Percentiles rank a stretch among this genome's conserved stretches.
Evolutionary conservation across 2,113 vertebrate genomes (phyloP).

Genomic region (Chlorodrepanis virens): DNA sequence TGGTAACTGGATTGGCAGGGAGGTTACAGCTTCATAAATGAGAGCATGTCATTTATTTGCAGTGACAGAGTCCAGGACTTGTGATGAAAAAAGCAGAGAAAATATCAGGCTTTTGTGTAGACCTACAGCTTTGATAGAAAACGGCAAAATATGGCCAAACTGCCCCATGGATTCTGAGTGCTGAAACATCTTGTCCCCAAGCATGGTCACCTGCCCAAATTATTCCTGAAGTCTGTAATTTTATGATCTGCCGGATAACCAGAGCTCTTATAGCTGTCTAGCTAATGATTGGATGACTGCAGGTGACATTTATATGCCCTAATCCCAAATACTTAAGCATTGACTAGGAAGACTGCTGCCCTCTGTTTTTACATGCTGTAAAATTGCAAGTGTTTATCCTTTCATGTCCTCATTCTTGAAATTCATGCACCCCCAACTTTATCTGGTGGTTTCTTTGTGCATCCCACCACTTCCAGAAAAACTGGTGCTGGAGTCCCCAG

Average conservation of each 20-base stretch:
- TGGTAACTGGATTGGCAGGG: background rate
- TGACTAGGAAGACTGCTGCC: background rate
- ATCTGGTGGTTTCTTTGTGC: background rate
- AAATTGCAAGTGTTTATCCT: background rate
- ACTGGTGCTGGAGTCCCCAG: background rate
- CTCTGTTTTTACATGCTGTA: background rate
- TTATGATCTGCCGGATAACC: background rate
- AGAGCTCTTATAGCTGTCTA: background rate
- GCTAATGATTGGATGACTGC: background rate
- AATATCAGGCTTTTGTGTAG: background rate
- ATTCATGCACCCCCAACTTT: background rate
- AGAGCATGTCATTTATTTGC: background rate
- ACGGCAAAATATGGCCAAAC: background rate
- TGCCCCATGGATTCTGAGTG: background rate
- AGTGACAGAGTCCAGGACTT: background rate
- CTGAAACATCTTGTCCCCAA: rapidly evolving
- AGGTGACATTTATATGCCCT: background rate
- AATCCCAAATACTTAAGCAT: background rate
- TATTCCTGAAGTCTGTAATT: background rate
- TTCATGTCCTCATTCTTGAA: background rate
- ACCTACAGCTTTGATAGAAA: background rate
- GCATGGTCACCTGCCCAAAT: background rate
- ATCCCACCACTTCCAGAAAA: background rate
- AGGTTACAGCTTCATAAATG: rapidly evolving
- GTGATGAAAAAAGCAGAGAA: background rate